Evolutionary conservation across 2,113 vertebrate genomes (phyloP).

Genomic region (Labrus mixtus): DNA sequence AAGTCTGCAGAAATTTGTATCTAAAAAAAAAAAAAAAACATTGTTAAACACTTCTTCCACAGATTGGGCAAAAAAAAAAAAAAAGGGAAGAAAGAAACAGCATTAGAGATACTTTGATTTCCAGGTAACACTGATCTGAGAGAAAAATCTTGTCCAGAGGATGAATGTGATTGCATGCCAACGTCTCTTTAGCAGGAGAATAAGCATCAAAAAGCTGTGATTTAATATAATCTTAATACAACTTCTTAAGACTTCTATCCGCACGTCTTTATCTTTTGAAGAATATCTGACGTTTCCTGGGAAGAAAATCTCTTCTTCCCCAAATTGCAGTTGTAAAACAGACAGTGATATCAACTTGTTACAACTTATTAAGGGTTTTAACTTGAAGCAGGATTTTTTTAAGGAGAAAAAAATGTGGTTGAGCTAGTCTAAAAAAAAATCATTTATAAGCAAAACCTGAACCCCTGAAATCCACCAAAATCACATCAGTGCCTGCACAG

Average conservation of each 20-base stretch:
- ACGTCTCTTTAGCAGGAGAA: neutral
- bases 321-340: slow-evolving; percentile 17
- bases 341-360: neutral
- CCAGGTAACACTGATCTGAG: slow-evolving; percentile 23
- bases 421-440: neutral
- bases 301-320: slow-evolving; percentile 24
- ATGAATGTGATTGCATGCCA: neutral
- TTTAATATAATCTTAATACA: slow-evolving; percentile 47
- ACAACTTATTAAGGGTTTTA: neutral
- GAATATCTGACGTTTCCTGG: slow-evolving; percentile 34
- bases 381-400: neutral
- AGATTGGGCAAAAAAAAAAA: slow-evolving; percentile 10
- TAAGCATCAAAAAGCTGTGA: slow-evolving; percentile 38
- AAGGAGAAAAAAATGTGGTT: neutral
- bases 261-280: slow-evolving; percentile 37
- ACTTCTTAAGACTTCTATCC: slow-evolving; percentile 47
- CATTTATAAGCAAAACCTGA: neutral
- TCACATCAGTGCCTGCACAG: neutral
- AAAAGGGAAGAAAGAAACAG: slow-evolving; percentile 32
- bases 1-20: slow-evolving; percentile 13
- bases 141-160: slow-evolving; percentile 15
- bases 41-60: slow-evolving; percentile 8
- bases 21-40: neutral
- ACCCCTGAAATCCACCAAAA: neutral
- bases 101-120: slow-evolving; percentile 41